Evolutionary conservation across 2,113 vertebrate species (phyloP), one percentile per base, ranked within the genome.

Genomic region (Scortum barcoo): DNA sequence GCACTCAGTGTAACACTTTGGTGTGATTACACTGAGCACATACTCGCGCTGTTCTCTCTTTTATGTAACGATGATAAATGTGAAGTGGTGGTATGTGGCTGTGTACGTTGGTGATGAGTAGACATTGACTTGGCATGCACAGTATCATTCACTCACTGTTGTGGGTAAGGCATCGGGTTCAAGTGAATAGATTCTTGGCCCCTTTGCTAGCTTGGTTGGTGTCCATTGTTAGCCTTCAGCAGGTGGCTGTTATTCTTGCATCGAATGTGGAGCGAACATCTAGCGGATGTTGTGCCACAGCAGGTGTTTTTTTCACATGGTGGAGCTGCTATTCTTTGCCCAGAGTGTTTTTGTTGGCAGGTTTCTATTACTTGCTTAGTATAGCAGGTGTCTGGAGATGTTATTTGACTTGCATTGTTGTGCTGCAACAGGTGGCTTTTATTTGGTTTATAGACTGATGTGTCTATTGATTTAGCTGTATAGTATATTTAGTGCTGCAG

Each of bases 251-350:
- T 92, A 74, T 88, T 89, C 81, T 77, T 90, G 82, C 72, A 78
- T 80, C 33, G 6, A 87, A 58, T 81, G 73, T 87, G 74, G 77
- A 81, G 81, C 26, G 58, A 56, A 85, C 72, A 75, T 88, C 42
- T 65, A 72, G 69, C 46, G 88, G 90, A 93, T 92, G 90, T 93
- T 88, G 81, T 93, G 84, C 77, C 91, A 84, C 87, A 93, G 92
- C 91, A 93, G 92, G 93, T 94, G 90, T 56, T 89, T 86, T 88
- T 66, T 78, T 86, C 51, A 72, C 60, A 44, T 78, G 60, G 53
- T 72, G 75, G 69, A 89, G 46, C 17, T 57, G 51, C 81, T 90
- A 89, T 93, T 93, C 84, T 94, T 89, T 90, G 69, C 80, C 66
- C 66, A 20, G 20, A 53, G 76, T 92, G 85, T 94, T 92, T 86